Evolutionary conservation across 2,797 vertebrate genomes (phyloP).

Genomic region (Neomorphus geoffroyi): DNA sequence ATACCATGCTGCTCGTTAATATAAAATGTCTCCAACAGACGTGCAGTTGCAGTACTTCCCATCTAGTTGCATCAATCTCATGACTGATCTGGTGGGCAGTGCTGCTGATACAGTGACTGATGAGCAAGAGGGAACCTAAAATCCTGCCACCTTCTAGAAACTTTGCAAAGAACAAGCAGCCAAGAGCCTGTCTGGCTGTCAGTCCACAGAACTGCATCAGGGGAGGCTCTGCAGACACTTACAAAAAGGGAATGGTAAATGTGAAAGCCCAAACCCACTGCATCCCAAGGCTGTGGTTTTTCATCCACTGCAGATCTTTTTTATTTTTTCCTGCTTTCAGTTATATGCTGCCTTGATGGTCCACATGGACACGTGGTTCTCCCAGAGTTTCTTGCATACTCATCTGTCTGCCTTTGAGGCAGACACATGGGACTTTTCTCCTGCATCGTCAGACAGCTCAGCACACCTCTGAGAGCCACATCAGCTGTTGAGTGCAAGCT

Average conservation of each 20-base stretch:
- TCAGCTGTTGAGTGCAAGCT: not conserved
- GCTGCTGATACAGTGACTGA: not conserved
- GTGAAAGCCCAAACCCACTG: not conserved
- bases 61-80: not conserved
- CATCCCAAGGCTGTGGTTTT: not conserved
- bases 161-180: not conserved
- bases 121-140: not conserved
- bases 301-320: not conserved
- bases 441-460: not conserved
- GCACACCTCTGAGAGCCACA: not conserved
- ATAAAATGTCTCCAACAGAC: too few relatives aligned
- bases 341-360: not conserved
- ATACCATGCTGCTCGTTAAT: too few relatives aligned
- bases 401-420: not conserved
- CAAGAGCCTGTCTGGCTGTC: accelerated
- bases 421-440: not conserved
- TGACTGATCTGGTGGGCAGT: not conserved
- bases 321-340: not conserved
- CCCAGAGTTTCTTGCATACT: not conserved
- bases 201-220: not conserved
- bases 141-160: not conserved
- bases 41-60: not conserved
- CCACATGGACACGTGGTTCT: not conserved
- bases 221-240: not conserved
- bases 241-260: not conserved